Percentiles rank a stretch among this genome's conserved stretches.
Conservation (phyloP, 2,113 vertebrate genomes). For the Seriola quinqueradiata region DNA sequence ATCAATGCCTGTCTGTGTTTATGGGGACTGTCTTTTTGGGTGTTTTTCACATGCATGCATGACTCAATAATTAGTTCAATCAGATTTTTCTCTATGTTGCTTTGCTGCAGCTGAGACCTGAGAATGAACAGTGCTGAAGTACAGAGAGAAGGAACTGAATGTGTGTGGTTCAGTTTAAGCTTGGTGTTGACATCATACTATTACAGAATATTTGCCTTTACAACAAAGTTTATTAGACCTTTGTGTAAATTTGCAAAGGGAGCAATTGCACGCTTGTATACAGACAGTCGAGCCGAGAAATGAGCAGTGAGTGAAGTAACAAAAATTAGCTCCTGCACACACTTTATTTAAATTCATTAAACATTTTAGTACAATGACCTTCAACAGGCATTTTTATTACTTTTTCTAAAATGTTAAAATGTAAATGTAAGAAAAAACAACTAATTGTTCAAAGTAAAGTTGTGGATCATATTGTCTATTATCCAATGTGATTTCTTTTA, state of each 20-base stretch:
- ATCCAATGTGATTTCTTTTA: background rate
- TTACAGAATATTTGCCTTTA: background rate
- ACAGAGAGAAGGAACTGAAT: slow-evolving; percentile 4
- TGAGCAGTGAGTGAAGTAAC: background rate
- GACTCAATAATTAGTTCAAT: slow-evolving; percentile 47
- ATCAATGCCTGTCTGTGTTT: slow-evolving; percentile 38
- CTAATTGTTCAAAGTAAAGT: no score
- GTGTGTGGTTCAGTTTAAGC: slow-evolving; percentile 20
- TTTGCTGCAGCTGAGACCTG: slow-evolving; percentile 26
- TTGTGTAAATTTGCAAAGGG: background rate
- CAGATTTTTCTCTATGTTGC: background rate
- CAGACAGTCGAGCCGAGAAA: background rate
- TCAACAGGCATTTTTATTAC: background rate
- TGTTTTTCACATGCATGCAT: background rate
- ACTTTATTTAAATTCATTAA: no score
- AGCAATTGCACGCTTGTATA: background rate
- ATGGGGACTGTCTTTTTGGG: slow-evolving; percentile 2
- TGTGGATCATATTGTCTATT: no score
- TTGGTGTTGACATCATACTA: slow-evolving; percentile 30
- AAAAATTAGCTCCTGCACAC: background rate
- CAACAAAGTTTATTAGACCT: background rate
- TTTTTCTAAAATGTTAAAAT: background rate
- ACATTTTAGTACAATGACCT: no score
- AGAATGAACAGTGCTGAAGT: background rate
- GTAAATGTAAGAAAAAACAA: background rate